Base-by-base conservation (phyloP, 2,113 vertebrate genomes). In the Serranochromis macrocephalus region DNA sequence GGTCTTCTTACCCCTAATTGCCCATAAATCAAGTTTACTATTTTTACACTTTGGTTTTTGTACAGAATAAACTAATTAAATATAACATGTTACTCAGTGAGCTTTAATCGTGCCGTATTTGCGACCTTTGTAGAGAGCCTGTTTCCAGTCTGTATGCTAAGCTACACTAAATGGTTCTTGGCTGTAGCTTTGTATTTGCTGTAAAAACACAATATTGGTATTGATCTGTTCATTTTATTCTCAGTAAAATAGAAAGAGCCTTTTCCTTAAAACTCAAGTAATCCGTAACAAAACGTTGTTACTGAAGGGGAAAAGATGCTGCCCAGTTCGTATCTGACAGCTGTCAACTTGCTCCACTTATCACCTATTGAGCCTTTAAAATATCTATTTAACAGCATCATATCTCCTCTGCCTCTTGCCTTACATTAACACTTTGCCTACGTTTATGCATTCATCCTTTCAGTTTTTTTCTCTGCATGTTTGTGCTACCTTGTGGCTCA, bases 371-470 rank as follows among this genome's bases (percentile, higher is more conserved):
- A 82, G 71, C 80, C 86, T 88, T 85, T 83, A 29, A 75, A 80
- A 81, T 80, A 47, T 54, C 68, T 54, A 49, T 87, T n/a, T 55
- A 55, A 80, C 54, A 78, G 88, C 88, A 81, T 88, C 88, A 81
- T 57, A 54, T 85, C 82, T 87, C 81, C 71, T 91, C 89, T 84
- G 92, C 92, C 91, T 91, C 88, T 94, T 93, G 92, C 94, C 93
- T 94, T 94, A 94, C 90, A 92, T 95, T 61, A 80, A 88, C 86
- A 85, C 51, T 89, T 80, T 90, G 86, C 89, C 81, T 54, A 73
- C 86, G 36, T 75, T 40, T 63, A 79, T 78, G 54, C 68, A 47
- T 61, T 16, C 73, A 29, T 63, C 68, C 66, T 85, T 85, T 89
- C 24, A 80, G 82, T 51, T 12, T 26, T 68, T 86, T 26, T 93